These are phyloP conservation scores for Datnioides undecimradiatus DNA, from an alignment of 2,113 vertebrate species.

Conservation along the genomic window DNA sequence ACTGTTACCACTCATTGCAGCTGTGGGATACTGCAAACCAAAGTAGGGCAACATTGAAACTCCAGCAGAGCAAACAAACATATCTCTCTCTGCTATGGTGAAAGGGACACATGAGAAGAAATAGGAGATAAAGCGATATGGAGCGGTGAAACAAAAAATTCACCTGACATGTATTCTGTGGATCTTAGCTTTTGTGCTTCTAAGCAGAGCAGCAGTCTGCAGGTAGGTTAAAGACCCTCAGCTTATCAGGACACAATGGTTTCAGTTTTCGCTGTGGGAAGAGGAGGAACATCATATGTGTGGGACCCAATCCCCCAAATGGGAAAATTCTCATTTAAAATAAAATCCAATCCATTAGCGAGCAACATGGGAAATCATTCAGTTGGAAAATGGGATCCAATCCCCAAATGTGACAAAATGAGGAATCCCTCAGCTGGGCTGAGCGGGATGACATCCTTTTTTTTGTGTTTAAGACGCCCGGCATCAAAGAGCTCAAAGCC, in stretches of 20 bases:
- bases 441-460: conserved; percentile 9
- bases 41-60: conserved; percentile 45
- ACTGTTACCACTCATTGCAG: conserved; percentile 54
- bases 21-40: conserved; percentile 51
- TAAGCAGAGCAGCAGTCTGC: background rate
- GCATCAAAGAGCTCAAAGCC: conserved; percentile 34
- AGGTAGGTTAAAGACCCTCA: background rate
- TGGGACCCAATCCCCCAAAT: conserved; percentile 28
- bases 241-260: background rate
- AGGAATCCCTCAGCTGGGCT: conserved; percentile 31
- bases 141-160: background rate
- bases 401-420: conserved; percentile 51
- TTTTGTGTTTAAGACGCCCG: background rate
- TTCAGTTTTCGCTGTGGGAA: conserved; percentile 21
- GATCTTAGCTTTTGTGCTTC: conserved; percentile 1
- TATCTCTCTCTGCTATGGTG: conserved; percentile 36
- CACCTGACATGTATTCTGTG: background rate
- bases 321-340: conserved; percentile 49
- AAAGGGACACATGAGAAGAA: conserved; percentile 9
- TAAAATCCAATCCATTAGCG: conserved; percentile 48
- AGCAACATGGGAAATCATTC: conserved; percentile 53
- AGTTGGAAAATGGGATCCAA: conserved; percentile 56
- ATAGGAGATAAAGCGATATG: background rate
- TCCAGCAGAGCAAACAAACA: conserved; percentile 64
- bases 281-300: background rate